Base-by-base conservation (phyloP, 2,113 vertebrate species). In the Archilochus colubris region DNA sequence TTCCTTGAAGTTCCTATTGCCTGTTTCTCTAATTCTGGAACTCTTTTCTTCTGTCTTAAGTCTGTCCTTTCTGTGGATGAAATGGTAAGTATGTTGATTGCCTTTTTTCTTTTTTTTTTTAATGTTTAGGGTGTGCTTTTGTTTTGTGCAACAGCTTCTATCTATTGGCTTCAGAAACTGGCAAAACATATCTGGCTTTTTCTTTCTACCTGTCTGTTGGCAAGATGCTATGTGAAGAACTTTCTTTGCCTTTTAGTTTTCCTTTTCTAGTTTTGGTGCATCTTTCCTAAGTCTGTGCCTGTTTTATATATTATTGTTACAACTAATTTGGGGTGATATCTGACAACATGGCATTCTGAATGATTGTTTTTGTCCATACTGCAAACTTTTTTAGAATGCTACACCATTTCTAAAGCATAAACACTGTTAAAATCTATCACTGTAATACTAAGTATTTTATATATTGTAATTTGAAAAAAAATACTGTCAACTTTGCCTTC, bases 51-150 rank as follows among this genome's bases (percentile, higher is more conserved):
- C 89, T 98, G 95, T 97, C 97, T 98, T 98, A 99, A 99, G 99
- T 99, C 98, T 98, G 97, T 98, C 96, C 97, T 98, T 94, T 98
- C 98, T 97, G 89, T 99, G 98, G 99, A 99, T 67, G 98, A 98
- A 46, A 98, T 99, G 99, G 99, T 99, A 98, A 99, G 99, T 99
- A 93, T 95, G 36, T 70, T 33, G 27, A 88, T 94, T 97, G 76
- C 83, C 51, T 30, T 75, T 92, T 79, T 38, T 38, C 10, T 38
- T 38, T 38, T 38, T 38, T 40, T 40, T 40, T 95, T 91, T 87
- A 92, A 14, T 80, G 43, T 81, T 97, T 74, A 89, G 91, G 36
- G 50, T 51, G 51, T 86, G 81, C 76, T 95, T 88, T 94, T 97
- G 67, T 96, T 92, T 86, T 91, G 68, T 59, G 62, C 89, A 57